Percentiles rank a stretch among this genome's conserved stretches.
Evolutionary conservation across 2,888 invertebrate genomes (phyloP).

Genomic region (Thymelicus acteon): DNA sequence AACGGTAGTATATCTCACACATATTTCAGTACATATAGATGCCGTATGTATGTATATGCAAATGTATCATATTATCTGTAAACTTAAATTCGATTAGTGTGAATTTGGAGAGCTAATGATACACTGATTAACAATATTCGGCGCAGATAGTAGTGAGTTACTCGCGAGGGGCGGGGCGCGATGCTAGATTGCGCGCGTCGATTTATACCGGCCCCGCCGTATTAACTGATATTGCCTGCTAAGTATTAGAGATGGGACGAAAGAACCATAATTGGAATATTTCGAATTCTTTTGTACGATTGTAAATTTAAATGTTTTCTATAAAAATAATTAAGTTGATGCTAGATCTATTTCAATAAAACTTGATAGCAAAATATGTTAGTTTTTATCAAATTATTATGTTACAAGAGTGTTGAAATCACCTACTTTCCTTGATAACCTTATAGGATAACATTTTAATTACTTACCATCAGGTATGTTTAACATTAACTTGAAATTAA

Average conservation of each 20-base stretch:
- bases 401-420: too few relatives aligned
- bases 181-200: slow-evolving; percentile 79
- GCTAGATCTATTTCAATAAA: too few relatives aligned
- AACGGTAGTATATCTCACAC: too few relatives aligned
- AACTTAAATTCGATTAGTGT: slow-evolving; percentile 54
- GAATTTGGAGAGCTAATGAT: slow-evolving; percentile 73
- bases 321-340: too few relatives aligned
- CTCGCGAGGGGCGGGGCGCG: slow-evolving; percentile 71
- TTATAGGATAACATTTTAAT: too few relatives aligned
- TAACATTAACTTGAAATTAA: too few relatives aligned
- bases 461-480: too few relatives aligned
- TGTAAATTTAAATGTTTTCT: neutral
- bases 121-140: slow-evolving; percentile 85
- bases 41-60: neutral
- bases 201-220: slow-evolving; percentile 80
- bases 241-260: slow-evolving; percentile 44
- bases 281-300: slow-evolving; percentile 16
- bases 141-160: slow-evolving; percentile 81
- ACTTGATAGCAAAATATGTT: too few relatives aligned
- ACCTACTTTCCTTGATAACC: too few relatives aligned
- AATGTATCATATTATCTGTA: neutral
- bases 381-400: too few relatives aligned
- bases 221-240: slow-evolving; percentile 82
- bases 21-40: too few relatives aligned
- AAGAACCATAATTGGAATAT: slow-evolving; percentile 13